Evolutionary conservation across 2,113 vertebrate species (phyloP).

Genomic region (Crotophaga sulcirostris): DNA sequence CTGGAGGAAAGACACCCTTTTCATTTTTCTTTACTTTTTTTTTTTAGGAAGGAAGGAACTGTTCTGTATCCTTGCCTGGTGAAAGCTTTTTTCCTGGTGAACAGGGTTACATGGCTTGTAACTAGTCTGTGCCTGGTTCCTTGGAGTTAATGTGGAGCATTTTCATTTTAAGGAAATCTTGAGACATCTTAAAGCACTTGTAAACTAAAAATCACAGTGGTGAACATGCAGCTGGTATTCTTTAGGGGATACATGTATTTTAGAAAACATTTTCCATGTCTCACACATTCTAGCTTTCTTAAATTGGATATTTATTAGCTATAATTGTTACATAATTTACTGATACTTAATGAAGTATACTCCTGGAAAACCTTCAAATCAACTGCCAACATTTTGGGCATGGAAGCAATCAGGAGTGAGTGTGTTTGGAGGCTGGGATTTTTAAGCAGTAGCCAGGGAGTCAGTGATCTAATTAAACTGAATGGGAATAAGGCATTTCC

Average conservation of each 20-base stretch:
- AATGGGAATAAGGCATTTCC: neutral
- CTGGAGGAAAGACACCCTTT: neutral
- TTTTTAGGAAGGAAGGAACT: neutral
- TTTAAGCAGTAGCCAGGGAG: neutral
- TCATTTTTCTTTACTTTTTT: neutral
- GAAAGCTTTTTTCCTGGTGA: neutral
- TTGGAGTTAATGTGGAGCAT: neutral
- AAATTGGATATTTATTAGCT: neutral
- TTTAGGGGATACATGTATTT: neutral
- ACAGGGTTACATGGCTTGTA: neutral
- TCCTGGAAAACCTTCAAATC: neutral
- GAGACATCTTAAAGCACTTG: neutral
- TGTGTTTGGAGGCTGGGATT: neutral
- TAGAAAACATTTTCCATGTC: neutral
- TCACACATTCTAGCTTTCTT: neutral
- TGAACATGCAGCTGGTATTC: neutral
- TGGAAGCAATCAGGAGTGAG: neutral
- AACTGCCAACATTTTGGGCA: neutral
- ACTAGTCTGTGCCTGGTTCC: neutral
- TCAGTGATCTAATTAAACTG: slow-evolving; percentile 1
- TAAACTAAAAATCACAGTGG: neutral
- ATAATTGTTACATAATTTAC: neutral
- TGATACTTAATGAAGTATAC: neutral
- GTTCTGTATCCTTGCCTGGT: neutral
- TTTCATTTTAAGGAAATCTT: neutral